Base-by-base conservation (phyloP, 1,140 invertebrate genomes). In the Drosophila nigrodunni region DNA sequence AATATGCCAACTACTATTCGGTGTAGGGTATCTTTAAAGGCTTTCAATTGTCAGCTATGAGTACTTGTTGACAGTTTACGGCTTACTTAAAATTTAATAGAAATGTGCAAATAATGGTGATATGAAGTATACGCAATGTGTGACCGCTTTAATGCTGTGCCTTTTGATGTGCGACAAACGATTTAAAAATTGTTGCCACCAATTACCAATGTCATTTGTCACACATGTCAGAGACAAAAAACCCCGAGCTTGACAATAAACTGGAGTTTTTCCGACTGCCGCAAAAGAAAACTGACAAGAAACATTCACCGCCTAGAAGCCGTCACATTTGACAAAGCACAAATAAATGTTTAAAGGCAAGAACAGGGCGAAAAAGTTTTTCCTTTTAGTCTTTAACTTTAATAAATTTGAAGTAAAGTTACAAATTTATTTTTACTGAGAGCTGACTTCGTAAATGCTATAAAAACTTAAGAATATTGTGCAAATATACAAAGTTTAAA, bases 201-300 rank as follows among this genome's bases (percentile, higher is more conserved):
- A 82, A 88, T 88, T 87, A 87, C 72, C 61, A 71, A 68, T 87
- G 79, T 71, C 78, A 74, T 77, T 87, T 77, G 65, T 81, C 78
- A 73, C 61, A 70, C 39, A 72, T 62, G 80, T 77, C 67, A 71
- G 39, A 25, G 8, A 6, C 4, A 8, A 0, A 39, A 13, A 61
- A 46, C 46, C 9, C 61, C 41, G 21, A 68, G 30, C n/a, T 30
- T 44, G 10, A 10, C 13, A 18, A 47, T 49, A 2, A n/a, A 18
- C 21, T 55, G 44, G 43, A 60, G 52, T 61, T 52, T 37, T 57
- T 43, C 21, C 55, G 35, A 39, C 34, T 60, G 34, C 34, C 49
- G 41, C 13, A 21, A 4, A 25, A 52, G 46, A 50, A 79, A 66
- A 75, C 65, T 62, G 61, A 79, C 62, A 83, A 64, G 74, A 74